Evolutionary conservation across 1,140 invertebrate genomes (phyloP).

Genomic region (Bicyclus anynana): DNA sequence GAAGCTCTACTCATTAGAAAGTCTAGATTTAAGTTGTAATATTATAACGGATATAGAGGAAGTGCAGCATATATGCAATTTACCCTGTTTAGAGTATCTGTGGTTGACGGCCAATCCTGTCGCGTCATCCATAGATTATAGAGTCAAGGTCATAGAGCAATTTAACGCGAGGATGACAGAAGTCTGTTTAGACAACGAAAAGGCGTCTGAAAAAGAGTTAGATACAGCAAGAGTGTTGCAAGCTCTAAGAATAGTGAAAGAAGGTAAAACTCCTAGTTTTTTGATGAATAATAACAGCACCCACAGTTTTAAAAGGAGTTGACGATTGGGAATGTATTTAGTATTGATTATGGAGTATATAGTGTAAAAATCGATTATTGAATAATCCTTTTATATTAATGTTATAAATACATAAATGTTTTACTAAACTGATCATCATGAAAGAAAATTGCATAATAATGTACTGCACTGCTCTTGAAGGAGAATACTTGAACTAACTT

Average conservation of each 20-base stretch:
- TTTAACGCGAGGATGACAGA: conserved; percentile 88
- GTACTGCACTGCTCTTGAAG: too few species aligned
- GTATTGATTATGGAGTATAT: background rate
- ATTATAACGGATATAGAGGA: conserved; percentile 88
- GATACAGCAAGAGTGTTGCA: conserved; percentile 94
- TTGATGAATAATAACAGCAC: conserved; percentile 60
- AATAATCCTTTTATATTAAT: too few species aligned
- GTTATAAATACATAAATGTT: too few species aligned
- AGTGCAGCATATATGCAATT: conserved; percentile 85
- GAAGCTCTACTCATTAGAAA: conserved; percentile 90
- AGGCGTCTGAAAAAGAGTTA: conserved; percentile 90
- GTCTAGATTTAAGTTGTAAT: conserved; percentile 92
- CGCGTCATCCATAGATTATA: conserved; percentile 90
- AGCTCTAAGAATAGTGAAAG: conserved; percentile 83
- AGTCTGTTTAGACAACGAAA: conserved; percentile 91
- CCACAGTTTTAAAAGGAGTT: conserved; percentile 64
- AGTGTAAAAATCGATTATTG: too few species aligned
- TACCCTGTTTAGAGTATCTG: conserved; percentile 92
- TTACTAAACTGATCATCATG: too few species aligned
- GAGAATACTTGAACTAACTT: too few species aligned
- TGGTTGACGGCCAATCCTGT: conserved; percentile 93
- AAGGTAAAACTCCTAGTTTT: conserved; percentile 70
- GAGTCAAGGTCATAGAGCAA: conserved; percentile 91
- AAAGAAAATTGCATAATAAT: too few species aligned
- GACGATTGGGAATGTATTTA: conserved; percentile 27